Evolutionary conservation across 2,888 invertebrate species (phyloP).

Genomic region (Cecidostiba fungosa): DNA sequence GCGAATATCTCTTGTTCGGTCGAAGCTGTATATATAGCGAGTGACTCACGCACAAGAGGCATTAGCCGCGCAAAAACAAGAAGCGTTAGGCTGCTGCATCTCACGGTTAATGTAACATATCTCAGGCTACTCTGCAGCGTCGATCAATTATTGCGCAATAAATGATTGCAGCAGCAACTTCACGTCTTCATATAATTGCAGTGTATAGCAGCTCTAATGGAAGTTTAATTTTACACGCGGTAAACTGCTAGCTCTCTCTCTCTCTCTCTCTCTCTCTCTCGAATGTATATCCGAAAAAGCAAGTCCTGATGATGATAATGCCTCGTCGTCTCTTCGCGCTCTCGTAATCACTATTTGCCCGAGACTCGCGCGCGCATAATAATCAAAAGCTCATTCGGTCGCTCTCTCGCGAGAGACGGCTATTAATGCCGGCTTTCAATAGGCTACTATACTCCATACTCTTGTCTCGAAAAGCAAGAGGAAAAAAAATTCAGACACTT

Average conservation of each 20-base stretch:
- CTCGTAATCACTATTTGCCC: constrained; percentile 67
- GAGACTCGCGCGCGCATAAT: constrained; percentile 43
- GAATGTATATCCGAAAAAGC: too few species aligned
- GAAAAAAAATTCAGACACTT: background rate
- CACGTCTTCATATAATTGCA: constrained; percentile 72
- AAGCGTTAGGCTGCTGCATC: background rate
- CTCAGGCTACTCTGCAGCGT: constrained; percentile 6
- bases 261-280: too few species aligned
- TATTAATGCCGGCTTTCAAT: constrained; percentile 22
- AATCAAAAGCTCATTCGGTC: constrained; percentile 62
- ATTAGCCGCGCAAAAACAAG: background rate
- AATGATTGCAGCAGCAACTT: constrained; percentile 60
- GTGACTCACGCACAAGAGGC: constrained; percentile 1
- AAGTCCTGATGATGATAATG: too few species aligned
- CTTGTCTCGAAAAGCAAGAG: background rate
- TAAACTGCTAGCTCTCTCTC: constrained; percentile 60
- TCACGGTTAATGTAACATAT: constrained; percentile 41
- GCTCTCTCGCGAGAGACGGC: constrained; percentile 26
- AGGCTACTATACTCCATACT: background rate
- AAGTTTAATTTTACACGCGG: constrained; percentile 73
- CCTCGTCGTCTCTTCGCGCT: background rate
- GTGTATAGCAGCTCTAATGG: constrained; percentile 70
- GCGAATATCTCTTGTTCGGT: too few species aligned
- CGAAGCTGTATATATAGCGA: background rate
- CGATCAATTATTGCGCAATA: constrained; percentile 70